phyloP scores from a whole-genome alignment of 2,888 invertebrate species.

The Eupithecia tripunctaria region DNA sequence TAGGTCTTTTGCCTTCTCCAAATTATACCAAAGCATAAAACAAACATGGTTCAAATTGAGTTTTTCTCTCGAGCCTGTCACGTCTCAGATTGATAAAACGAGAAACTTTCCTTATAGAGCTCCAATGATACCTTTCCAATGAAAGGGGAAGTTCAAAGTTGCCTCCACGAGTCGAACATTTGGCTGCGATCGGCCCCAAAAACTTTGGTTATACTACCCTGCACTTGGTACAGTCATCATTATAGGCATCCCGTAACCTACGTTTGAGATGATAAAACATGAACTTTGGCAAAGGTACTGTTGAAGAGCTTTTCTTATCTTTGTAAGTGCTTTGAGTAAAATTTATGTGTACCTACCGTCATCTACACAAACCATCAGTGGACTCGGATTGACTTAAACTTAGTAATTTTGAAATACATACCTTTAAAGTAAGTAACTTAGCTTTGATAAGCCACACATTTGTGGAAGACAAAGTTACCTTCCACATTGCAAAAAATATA shows the following conservation, averaged over 20 bases:
- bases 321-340: neutral
- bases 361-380: neutral
- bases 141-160: constrained; percentile 50
- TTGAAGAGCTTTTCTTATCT: constrained; percentile 1
- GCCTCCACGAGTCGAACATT: constrained; percentile 56
- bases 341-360: neutral
- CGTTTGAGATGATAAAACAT: constrained; percentile 6
- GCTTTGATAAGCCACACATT: too few species aligned
- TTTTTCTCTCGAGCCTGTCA: constrained; percentile 38
- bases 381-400: neutral
- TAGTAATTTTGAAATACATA: too few species aligned
- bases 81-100: constrained; percentile 59
- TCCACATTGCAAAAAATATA: neutral
- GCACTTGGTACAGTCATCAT: constrained; percentile 21
- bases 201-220: constrained; percentile 45
- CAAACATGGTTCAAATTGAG: constrained; percentile 24
- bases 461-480: too few species aligned
- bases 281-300: neutral
- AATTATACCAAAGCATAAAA: constrained; percentile 4
- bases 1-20: too few species aligned
- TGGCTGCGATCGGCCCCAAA: constrained; percentile 48
- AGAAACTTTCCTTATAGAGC: constrained; percentile 54
- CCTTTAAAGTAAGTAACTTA: too few species aligned
- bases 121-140: constrained; percentile 59
- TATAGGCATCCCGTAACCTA: neutral